Evolutionary conservation across 2,113 vertebrate species (phyloP).

Genomic region (Bubalus kerabau): DNA sequence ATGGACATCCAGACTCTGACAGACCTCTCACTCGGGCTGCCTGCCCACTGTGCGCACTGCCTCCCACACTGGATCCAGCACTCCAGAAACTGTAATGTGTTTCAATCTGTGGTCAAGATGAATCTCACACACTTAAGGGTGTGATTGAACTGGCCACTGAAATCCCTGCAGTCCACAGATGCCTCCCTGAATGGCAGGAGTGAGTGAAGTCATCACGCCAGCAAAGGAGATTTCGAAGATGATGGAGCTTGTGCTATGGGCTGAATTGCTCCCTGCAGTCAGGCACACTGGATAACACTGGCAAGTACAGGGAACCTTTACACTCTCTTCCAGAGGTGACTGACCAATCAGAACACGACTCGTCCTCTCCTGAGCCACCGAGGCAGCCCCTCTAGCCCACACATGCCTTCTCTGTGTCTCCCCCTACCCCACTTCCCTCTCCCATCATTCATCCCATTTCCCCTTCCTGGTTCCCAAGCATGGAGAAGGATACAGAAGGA

Average conservation of each 20-base stretch:
- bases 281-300: accelerated
- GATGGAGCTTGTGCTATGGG: accelerated
- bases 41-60: accelerated
- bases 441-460: too few species aligned
- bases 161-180: too few species aligned
- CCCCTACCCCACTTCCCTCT: accelerated
- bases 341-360: accelerated
- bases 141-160: neutral
- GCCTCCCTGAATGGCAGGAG: accelerated
- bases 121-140: neutral
- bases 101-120: neutral
- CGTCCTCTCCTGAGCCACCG: accelerated
- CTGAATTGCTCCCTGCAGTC: accelerated
- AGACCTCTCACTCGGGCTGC: neutral
- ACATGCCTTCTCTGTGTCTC: neutral
- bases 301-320: accelerated
- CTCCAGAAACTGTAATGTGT: neutral
- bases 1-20: neutral
- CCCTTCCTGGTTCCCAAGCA: neutral
- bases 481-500: too few species aligned
- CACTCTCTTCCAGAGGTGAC: neutral
- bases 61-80: too few species aligned
- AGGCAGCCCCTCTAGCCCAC: neutral
- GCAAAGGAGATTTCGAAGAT: accelerated
- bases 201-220: accelerated